Evolutionary conservation across 2,113 vertebrate genomes (phyloP), one percentile per base, ranked within the genome.

Genomic region (Hassar affinis): DNA sequence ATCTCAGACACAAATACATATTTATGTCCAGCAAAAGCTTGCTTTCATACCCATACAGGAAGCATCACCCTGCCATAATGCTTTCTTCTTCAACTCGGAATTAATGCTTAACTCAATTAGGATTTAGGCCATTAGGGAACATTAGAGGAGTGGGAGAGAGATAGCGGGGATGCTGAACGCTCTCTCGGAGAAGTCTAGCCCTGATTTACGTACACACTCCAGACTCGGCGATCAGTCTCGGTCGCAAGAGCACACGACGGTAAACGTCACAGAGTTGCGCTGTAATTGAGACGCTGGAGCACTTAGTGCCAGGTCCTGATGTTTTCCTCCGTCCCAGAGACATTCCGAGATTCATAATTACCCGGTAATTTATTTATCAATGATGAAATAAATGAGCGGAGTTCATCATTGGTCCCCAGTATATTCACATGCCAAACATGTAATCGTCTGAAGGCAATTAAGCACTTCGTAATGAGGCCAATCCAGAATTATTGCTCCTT

Each of bases 1-100:
- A 92, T 87, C 91, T 91, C 78, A 88, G 72, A 88, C 90, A 95
- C 94, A 95, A 94, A 95, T 94, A 92, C 93, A 93, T 94, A 93
- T 95, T 93, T 93, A 91, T 91, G 94, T 91, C 91, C 87, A 90
- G 94, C 88, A 89, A 91, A 91, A 93, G 91, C 88, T 91, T 88
- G 89, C 91, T 91, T 69, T 94, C 90, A 91, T 92, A 89, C 86
- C 91, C 86, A 82, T 85, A 88, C 85, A 90, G 91, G 88, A 90
- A 93, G 89, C 69, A 84, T 83, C 80, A 66, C 86, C 83, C 88
- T 87, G 78, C 77, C 88, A 86, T 89, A 87, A 92, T 91, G 90
- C 91, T 90, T 91, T 92, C 89, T 90, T 92, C 84, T 90, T 89
- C 82, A 78, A 61, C 89, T 85, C 45, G 51, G 89, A 91, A 94